Evolutionary conservation across 2,888 invertebrate genomes (phyloP).

Genomic region (Nomada ferruginata): DNA sequence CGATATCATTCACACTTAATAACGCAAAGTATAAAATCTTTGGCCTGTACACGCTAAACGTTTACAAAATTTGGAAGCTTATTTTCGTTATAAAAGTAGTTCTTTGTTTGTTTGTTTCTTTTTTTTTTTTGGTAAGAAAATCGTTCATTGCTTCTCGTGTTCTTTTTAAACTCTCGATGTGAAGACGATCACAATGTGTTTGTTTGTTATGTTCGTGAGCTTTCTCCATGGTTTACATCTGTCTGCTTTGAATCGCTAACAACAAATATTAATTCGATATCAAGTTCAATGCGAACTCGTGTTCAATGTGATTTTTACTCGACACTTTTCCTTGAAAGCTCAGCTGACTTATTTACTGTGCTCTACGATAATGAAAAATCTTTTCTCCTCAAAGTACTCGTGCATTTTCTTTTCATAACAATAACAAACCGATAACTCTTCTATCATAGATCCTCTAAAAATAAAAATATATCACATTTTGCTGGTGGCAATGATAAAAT

Average conservation of each 20-base stretch:
- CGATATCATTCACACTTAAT: slow-evolving; percentile 43
- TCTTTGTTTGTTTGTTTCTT: neutral
- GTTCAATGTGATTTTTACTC: neutral
- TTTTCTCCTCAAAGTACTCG: neutral
- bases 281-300: neutral
- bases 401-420: neutral
- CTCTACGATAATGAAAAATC: slow-evolving; percentile 17
- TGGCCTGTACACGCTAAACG: slow-evolving; percentile 55
- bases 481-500: slow-evolving; percentile 4
- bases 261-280: slow-evolving; percentile 33
- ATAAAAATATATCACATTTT: slow-evolving; percentile 5
- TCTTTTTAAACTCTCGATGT: slow-evolving; percentile 53
- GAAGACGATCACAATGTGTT: slow-evolving; percentile 48
- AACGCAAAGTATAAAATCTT: slow-evolving; percentile 65
- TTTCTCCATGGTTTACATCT: slow-evolving; percentile 23
- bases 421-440: slow-evolving; percentile 19
- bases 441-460: neutral
- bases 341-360: slow-evolving; percentile 12
- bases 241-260: slow-evolving; percentile 23
- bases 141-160: slow-evolving; percentile 16
- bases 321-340: neutral
- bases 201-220: slow-evolving; percentile 11
- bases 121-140: slow-evolving; percentile 31
- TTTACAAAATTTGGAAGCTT: slow-evolving; percentile 61
- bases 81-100: slow-evolving; percentile 46